Evolutionary conservation across 2,113 vertebrate genomes (phyloP), one percentile per base, ranked within the genome.

Genomic region (Todiramphus saurophagus): DNA sequence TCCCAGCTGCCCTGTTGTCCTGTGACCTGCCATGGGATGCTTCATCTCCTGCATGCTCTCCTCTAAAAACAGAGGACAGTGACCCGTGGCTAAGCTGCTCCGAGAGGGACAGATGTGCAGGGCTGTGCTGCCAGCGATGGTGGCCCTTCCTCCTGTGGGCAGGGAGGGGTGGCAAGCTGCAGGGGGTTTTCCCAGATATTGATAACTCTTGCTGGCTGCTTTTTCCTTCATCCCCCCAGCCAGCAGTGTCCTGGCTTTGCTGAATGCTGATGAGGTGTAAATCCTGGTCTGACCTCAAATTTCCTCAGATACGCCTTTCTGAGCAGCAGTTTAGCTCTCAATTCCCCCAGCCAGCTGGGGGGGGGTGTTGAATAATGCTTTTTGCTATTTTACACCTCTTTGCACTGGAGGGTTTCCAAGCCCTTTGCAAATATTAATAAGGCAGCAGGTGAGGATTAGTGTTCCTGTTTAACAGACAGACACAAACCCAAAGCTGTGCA

Each of bases 51-150:
- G 44, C 3, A 12, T 23, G 69, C 37, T 33, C 19, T 50, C 41
- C 25, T n/a, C 46, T 10, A 9, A 35, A 69, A 62, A 48, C 2
- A 73, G n/a, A 10, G 83, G 39, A 5, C 0, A 4, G 46, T 39
- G 76, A 5, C 39, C 10, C 17, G 14, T 2, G 64, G 60, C 70
- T 25, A 6, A 35, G 76, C 72, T 31, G 7, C 44, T 51, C 20
- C 0, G 2, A 2, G 20, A 13, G 48, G 67, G 39, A 44, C 48
- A 30, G 46, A 5, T 7, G 46, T 41, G 68, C 59, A 5, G 55
- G 58, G 39, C 58, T 0, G 3, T 3, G 35, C 43, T 48, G 10
- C 35, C 24, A 10, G 77, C 5, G 10, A 0, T 1, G 15, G 21
- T 12, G 33, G 4, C 81, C 90, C 31, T 56, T 10, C 56, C 39